Base-by-base conservation (phyloP, 1,140 invertebrate species). In the honey bee (Apis mellifera) region DNA sequence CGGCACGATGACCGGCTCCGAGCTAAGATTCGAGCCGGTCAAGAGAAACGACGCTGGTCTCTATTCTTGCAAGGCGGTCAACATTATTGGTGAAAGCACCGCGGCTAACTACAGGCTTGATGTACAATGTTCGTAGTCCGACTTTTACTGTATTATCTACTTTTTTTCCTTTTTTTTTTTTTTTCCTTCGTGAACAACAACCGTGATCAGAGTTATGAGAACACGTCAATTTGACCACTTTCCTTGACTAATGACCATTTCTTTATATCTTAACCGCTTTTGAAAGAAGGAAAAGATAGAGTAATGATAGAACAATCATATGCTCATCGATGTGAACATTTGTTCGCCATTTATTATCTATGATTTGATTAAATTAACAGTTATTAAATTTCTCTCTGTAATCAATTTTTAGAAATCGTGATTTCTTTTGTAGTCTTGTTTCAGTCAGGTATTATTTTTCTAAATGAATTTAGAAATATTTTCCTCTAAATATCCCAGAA, bases 61-160 rank as follows among this genome's bases (percentile, higher is more conserved):
- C 8, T 98, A 98, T 92, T 96, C 96, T 72, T 98, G 97, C 93
- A 96, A 97, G 92, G 97, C 97, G 52, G 95, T 96, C 90, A 98
- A 98, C 92, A 95, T 95, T 66, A 95, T 98, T 66, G 97, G 97
- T 83, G 96, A 96, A 89, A 97, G 97, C 73, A 95, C 96, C 89
- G 96, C 97, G 23, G 95, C 97, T 68, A 96, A 96, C 90, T 96
- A 98, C 84, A 96, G 96, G 89, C 95, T 98, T 71, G 97, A 98
- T 93, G 96, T 98, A 50, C 98, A 98, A 95, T 98, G 97, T 98
- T 85, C 69, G 86, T 87, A 68, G 55, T 55, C 42, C 54, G 72
- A 76, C 81, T 82, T 82, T 78, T 81, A 81, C 78, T 62, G 17
- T 55, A 52, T 48, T 75, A 21, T 13, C 32, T 69, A 57, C 21